Percentiles rank a stretch among this genome's conserved stretches.
Evolutionary conservation across 2,888 invertebrate genomes (phyloP).

Genomic region (Trichopoda pennipes): DNA sequence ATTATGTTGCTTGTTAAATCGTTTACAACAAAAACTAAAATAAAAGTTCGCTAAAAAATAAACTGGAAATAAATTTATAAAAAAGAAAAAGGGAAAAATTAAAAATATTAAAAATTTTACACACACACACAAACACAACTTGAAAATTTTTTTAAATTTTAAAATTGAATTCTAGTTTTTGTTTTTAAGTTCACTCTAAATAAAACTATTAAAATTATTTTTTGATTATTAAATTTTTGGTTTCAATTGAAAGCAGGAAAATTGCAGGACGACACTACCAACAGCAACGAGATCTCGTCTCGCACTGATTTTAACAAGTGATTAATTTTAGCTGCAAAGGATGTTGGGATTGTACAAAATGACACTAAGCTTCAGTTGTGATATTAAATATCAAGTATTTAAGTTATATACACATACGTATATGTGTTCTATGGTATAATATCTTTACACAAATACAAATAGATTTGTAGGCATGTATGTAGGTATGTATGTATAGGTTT

Average conservation of each 20-base stretch:
- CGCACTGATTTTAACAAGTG: slow-evolving; percentile 78
- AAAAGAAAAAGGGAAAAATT: slow-evolving; percentile 9
- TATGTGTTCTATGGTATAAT: background rate
- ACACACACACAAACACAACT: slow-evolving; percentile 16
- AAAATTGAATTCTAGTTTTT: background rate
- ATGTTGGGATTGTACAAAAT: slow-evolving; percentile 50
- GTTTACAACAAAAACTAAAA: slow-evolving; percentile 66
- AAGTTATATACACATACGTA: background rate
- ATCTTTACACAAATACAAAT: background rate
- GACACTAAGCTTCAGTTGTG: slow-evolving; percentile 31
- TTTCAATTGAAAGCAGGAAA: slow-evolving; percentile 19
- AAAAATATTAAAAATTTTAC: slow-evolving; percentile 20
- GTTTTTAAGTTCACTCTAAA: background rate
- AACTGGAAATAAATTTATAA: slow-evolving; percentile 43
- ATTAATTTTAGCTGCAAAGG: slow-evolving; percentile 64
- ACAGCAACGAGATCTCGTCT: slow-evolving; percentile 81
- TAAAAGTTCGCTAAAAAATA: slow-evolving; percentile 66
- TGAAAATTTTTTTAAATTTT: background rate
- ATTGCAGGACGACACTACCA: slow-evolving; percentile 78
- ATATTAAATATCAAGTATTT: slow-evolving; percentile 42
- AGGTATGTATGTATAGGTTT: background rate
- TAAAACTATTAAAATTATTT: background rate
- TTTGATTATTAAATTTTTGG: background rate
- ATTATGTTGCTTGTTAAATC: slow-evolving; percentile 20
- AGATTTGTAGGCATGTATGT: background rate